A percentile compares a stretch with the other conserved stretches of the same genome.
Evolutionary conservation across 2,113 vertebrate genomes (phyloP).

Genomic region (Leiothrix lutea): DNA sequence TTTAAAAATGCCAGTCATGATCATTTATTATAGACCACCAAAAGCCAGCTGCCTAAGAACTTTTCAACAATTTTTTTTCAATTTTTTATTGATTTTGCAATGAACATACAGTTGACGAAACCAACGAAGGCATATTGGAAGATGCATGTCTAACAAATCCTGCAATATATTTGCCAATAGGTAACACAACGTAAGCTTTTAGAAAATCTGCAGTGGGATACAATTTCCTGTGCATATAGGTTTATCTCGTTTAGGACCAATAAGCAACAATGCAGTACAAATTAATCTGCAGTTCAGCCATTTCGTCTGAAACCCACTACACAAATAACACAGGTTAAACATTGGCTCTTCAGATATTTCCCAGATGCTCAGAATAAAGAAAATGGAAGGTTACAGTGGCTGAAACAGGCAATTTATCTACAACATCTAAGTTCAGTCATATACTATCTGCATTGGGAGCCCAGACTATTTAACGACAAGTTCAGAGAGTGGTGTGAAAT

Average conservation of each 20-base stretch:
- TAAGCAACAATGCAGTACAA: neutral
- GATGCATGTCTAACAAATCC: neutral
- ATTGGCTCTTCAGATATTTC: neutral
- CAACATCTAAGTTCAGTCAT: neutral
- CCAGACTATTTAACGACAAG: neutral
- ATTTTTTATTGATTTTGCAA: conserved; percentile 1
- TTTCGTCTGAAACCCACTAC: neutral
- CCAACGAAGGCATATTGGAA: neutral
- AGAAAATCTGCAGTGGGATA: neutral
- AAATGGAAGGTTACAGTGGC: neutral
- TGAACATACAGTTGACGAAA: neutral
- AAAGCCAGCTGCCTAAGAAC: neutral
- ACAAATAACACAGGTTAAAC: neutral
- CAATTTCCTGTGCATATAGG: neutral
- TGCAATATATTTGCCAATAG: neutral
- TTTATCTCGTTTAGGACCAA: neutral
- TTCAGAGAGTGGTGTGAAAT: neutral
- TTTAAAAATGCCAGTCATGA: neutral
- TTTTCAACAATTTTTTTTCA: neutral
- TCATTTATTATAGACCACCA: neutral
- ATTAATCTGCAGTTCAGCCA: neutral
- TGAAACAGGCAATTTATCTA: neutral
- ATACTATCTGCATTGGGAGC: neutral
- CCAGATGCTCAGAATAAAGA: neutral
- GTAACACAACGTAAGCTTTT: neutral